A percentile compares a stretch with the other conserved stretches of the same genome.
phyloP scores from a whole-genome alignment of 2,797 vertebrate genomes.

The Saxicola maurus region DNA sequence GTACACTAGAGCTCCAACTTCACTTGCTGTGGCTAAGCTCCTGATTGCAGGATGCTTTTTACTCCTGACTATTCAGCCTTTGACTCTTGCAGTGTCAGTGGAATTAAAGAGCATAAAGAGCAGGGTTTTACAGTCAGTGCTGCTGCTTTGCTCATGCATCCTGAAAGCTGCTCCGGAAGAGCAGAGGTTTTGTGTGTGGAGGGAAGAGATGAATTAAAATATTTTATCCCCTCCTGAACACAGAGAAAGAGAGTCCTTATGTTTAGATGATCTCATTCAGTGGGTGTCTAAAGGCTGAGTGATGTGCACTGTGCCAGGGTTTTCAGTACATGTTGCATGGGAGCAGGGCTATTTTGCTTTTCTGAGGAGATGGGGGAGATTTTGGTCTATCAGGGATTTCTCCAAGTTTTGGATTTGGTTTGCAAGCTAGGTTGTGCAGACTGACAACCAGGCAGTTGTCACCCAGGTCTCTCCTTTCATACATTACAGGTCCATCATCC shows the following conservation, averaged over 20 bases:
- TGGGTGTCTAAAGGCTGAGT: neutral
- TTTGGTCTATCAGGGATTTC: neutral
- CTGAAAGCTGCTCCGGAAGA: slow-evolving; percentile 10
- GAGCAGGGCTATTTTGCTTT: neutral
- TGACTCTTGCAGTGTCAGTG: neutral
- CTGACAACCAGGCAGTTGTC: neutral
- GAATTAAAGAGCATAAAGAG: slow-evolving; percentile 31
- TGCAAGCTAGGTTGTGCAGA: neutral
- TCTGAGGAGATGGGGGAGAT: neutral
- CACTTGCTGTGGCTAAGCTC: neutral
- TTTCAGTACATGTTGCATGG: neutral
- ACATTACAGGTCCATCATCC: neutral
- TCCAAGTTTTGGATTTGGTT: neutral
- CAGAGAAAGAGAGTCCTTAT: neutral
- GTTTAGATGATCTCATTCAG: slow-evolving; percentile 19
- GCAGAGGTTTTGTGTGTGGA: slow-evolving; percentile 3
- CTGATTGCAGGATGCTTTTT: slow-evolving; percentile 16
- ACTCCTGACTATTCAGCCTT: slow-evolving; percentile 1
- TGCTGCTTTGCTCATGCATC: neutral
- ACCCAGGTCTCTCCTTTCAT: neutral
- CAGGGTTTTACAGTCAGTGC: neutral
- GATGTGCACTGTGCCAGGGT: neutral
- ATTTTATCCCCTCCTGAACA: neutral
- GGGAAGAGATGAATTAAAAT: slow-evolving; percentile 23
- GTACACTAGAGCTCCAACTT: neutral